Conservation (phyloP, 2,113 vertebrate genomes). For the Tachycineta bicolor region DNA sequence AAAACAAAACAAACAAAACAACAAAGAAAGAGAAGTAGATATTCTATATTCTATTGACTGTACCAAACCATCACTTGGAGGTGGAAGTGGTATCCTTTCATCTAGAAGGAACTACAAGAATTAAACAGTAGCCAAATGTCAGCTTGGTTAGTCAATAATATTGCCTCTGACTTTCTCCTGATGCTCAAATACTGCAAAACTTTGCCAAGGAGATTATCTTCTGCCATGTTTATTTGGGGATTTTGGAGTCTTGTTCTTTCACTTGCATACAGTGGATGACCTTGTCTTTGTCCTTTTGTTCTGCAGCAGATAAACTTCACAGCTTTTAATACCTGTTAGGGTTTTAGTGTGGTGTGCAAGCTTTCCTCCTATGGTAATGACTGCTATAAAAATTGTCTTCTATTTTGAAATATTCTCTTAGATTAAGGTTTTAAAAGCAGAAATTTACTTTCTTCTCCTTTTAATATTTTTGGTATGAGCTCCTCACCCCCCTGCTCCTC, state of each 20-base stretch:
- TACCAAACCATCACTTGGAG: background rate
- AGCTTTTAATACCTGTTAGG: slow-evolving; percentile 16
- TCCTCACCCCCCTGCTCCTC: background rate
- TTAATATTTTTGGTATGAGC: background rate
- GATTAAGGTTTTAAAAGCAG: background rate
- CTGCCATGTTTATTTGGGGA: slow-evolving; percentile 10
- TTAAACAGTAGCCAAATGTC: slow-evolving; percentile 29
- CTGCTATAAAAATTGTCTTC: background rate
- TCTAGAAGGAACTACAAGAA: background rate
- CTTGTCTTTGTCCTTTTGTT: slow-evolving; percentile 49
- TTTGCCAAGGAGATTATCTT: slow-evolving; percentile 47
- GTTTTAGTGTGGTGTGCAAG: background rate
- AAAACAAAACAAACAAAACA: too few species aligned
- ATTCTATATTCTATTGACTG: background rate
- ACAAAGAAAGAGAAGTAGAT: background rate
- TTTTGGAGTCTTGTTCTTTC: slow-evolving; percentile 24
- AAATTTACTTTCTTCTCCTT: background rate
- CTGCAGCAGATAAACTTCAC: background rate
- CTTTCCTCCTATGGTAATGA: background rate
- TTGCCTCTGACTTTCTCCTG: background rate
- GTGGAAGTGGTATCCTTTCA: background rate
- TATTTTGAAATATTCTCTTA: background rate
- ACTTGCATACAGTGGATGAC: background rate
- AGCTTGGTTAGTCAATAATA: slow-evolving; percentile 28
- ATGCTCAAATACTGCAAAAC: slow-evolving; percentile 40